Percentiles rank a stretch among this genome's conserved stretches.
Conservation (phyloP, 2,113 vertebrate genomes). For the Paramisgurnus dabryanus region DNA sequence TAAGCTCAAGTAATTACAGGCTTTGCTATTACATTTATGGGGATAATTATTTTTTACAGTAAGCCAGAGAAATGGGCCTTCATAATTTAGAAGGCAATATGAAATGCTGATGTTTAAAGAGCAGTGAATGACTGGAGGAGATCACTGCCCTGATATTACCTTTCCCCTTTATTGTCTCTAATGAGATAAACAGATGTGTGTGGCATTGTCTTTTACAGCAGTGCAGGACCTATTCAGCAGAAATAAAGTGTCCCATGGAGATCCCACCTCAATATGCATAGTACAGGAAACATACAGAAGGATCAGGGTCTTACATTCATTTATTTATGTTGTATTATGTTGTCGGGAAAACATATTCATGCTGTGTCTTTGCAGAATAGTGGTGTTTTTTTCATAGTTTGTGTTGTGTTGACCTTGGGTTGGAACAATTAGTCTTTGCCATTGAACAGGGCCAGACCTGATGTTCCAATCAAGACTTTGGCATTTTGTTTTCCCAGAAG, state of each 20-base stretch:
- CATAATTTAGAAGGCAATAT: constrained; percentile 4
- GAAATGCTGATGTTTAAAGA: constrained; percentile 34
- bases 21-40: constrained; percentile 44
- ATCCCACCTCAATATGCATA: constrained; percentile 15
- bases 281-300: constrained; percentile 47
- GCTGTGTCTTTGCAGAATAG: constrained; percentile 23
- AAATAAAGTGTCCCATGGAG: constrained; percentile 41
- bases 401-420: neutral
- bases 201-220: constrained; percentile 54
- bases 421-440: constrained; percentile 30
- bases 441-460: neutral
- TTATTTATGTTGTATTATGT: constrained; percentile 19
- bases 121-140: constrained; percentile 14
- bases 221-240: constrained; percentile 50
- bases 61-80: constrained; percentile 14
- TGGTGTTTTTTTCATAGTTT: constrained; percentile 20
- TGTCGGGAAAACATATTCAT: constrained; percentile 40
- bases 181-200: constrained; percentile 52
- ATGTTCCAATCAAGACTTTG: constrained; percentile 1
- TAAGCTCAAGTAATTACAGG: constrained; percentile 21
- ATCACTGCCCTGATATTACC: constrained; percentile 43
- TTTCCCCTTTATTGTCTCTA: constrained; percentile 44
- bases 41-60: constrained; percentile 45
- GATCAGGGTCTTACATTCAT: constrained; percentile 32
- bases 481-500: constrained; percentile 42